These are phyloP conservation scores for Mythimna vitellina DNA, from an alignment of 2,888 invertebrate genomes.

Conservation along the genomic window DNA sequence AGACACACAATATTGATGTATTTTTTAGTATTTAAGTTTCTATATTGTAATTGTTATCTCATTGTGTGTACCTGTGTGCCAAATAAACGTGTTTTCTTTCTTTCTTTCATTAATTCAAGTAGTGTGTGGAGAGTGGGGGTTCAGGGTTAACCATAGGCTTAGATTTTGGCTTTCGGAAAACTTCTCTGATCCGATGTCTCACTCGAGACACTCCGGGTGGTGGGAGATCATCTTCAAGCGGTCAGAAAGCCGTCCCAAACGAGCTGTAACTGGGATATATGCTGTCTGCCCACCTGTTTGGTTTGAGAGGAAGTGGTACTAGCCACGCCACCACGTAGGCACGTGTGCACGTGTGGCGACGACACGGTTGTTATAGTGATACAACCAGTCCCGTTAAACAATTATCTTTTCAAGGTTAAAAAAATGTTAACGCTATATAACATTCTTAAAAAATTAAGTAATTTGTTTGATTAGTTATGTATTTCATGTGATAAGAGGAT, in stretches of 20 bases:
- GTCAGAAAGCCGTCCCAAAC: neutral
- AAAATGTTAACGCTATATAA: slow-evolving; percentile 1
- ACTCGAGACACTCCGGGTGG: neutral
- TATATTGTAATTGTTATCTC: too few relatives aligned
- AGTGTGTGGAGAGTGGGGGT: neutral
- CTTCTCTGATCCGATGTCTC: neutral
- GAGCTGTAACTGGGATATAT: neutral
- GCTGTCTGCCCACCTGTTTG: neutral
- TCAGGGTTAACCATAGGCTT: neutral
- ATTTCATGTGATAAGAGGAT: slow-evolving; percentile 36
- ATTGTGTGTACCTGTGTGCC: too few relatives aligned
- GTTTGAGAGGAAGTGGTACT: neutral
- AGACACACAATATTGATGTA: too few relatives aligned
- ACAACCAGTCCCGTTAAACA: neutral
- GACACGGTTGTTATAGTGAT: too few relatives aligned
- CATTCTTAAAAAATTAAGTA: slow-evolving; percentile 43
- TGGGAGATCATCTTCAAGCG: neutral
- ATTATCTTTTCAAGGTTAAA: slow-evolving; percentile 37
- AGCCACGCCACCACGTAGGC: too few relatives aligned
- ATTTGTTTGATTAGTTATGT: slow-evolving; percentile 34
- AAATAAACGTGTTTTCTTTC: too few relatives aligned
- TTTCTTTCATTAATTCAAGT: neutral
- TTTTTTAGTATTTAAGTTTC: too few relatives aligned
- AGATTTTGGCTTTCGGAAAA: neutral
- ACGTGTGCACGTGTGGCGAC: too few relatives aligned